Evolutionary conservation across 2,113 vertebrate genomes (phyloP), one percentile per base, ranked within the genome.

Genomic region (Salvelinus alpinus): DNA sequence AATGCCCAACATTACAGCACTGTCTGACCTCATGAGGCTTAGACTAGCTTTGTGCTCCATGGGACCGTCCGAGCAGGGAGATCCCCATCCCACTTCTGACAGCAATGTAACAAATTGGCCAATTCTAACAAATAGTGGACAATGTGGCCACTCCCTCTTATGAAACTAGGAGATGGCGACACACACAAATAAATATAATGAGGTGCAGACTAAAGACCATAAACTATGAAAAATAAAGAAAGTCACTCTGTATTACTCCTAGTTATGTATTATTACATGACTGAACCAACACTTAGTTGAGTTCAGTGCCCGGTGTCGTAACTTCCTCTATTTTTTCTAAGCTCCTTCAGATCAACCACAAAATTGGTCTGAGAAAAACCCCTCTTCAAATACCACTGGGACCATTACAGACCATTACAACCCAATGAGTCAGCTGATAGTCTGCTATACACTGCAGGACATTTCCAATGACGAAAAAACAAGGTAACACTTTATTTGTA

Each of bases 1-100:
- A 66, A 66, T 66, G 14, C 27, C 64, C 64, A 18, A 29, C 64
- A 29, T 66, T 66, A 29, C 64, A 66, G 27, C 64, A 66, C 64
- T 29, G 13, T 20, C 14, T 66, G 5, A 16, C 13, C 22, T 65
- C 14, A 29, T 25, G 27, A 7, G 14, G 25, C 3, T 25, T 14
- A 25, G 62, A 13, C 24, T 25, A 25, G 1, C 27, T 66, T 29
- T 29, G 64, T 66, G 20, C 1, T 25, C 12, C 22, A 66, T 25
- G 4, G 64, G 22, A 66, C 11, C 64, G 6, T 29, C 64, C 4
- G 25, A 66, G 25, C 64, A 29, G 5, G 64, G 12, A 1, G 27
- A 18, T 25, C 13, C 13, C 13, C 3, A 29, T 18, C 64, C 13
- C 27, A 12, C 24, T 16, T 29, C 64, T 31, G 64, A 66, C 24